Evolutionary conservation across 2,888 invertebrate species (phyloP).

Genomic region (Omphaloscelis lunosa): DNA sequence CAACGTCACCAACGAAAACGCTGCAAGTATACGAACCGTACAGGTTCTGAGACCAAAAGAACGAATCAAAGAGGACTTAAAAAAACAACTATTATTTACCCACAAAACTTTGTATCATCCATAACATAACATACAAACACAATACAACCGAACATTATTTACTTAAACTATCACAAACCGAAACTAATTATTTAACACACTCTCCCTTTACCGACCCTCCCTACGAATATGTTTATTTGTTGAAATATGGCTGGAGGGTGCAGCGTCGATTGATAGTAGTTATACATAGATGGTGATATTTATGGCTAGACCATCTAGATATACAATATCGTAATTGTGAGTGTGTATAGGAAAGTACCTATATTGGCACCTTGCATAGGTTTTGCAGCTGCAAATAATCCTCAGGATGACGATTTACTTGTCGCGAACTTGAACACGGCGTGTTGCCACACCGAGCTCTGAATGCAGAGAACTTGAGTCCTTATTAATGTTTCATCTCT

Average conservation of each 20-base stretch:
- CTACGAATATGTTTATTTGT: slow-evolving; percentile 57
- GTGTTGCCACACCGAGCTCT: too few relatives aligned
- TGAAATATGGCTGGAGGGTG: slow-evolving; percentile 55
- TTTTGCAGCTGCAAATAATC: background rate
- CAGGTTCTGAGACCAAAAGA: too few relatives aligned
- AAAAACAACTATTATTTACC: background rate
- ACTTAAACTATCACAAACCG: slow-evolving; percentile 25
- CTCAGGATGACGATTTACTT: too few relatives aligned
- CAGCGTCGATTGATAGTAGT: slow-evolving; percentile 17
- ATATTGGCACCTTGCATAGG: too few relatives aligned
- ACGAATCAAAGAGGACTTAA: too few relatives aligned
- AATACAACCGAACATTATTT: slow-evolving; percentile 19
- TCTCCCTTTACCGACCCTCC: slow-evolving; percentile 29
- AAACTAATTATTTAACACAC: slow-evolving; percentile 62
- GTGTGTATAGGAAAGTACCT: background rate
- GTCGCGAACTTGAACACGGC: too few relatives aligned
- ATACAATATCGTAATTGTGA: too few relatives aligned
- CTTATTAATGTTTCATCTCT: background rate
- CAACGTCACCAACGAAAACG: too few relatives aligned
- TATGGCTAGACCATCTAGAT: too few relatives aligned
- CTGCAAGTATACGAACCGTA: too few relatives aligned
- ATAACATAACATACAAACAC: slow-evolving; percentile 9
- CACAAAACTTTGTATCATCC: background rate
- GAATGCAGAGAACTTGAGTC: too few relatives aligned
- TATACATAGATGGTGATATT: slow-evolving; percentile 5